Conservation (phyloP, 2,888 invertebrate genomes). For the Carcina quercana region DNA sequence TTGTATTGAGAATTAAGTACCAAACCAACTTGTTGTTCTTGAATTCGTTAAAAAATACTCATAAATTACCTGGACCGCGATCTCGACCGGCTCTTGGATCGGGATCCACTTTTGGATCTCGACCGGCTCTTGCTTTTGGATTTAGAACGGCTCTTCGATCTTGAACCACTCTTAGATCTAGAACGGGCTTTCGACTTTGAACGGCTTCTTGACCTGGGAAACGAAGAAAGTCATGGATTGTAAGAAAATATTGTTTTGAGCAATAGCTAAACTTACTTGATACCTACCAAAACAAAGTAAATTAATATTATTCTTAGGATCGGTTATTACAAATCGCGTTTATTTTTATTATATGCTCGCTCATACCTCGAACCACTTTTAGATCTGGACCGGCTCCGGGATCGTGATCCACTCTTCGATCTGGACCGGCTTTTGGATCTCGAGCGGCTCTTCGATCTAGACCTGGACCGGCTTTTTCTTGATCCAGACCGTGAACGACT, state of each 20-base stretch:
- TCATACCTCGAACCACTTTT: slow-evolving; percentile 43
- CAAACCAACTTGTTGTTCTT: too few species aligned
- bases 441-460: slow-evolving; percentile 38
- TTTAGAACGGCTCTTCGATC: slow-evolving; percentile 46
- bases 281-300: too few species aligned
- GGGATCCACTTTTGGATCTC: slow-evolving; percentile 30
- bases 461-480: slow-evolving; percentile 21
- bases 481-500: slow-evolving; percentile 45
- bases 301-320: too few species aligned
- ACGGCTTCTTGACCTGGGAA: slow-evolving; percentile 30
- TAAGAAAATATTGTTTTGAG: too few species aligned
- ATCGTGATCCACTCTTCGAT: slow-evolving; percentile 42
- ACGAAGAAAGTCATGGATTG: too few species aligned
- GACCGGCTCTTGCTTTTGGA: slow-evolving; percentile 48
- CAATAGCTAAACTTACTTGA: too few species aligned
- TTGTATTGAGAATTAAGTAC: too few species aligned
- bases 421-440: slow-evolving; percentile 31
- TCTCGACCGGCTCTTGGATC: slow-evolving; percentile 33
- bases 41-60: too few species aligned
- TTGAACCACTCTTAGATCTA: slow-evolving; percentile 38
- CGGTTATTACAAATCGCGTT: too few species aligned
- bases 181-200: slow-evolving; percentile 44
- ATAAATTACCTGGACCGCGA: slow-evolving; percentile 47
- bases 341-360: too few species aligned
- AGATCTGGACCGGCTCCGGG: slow-evolving; percentile 27